Base-by-base conservation (phyloP, 1,140 invertebrate genomes). In the Neodiprion pinetum region DNA sequence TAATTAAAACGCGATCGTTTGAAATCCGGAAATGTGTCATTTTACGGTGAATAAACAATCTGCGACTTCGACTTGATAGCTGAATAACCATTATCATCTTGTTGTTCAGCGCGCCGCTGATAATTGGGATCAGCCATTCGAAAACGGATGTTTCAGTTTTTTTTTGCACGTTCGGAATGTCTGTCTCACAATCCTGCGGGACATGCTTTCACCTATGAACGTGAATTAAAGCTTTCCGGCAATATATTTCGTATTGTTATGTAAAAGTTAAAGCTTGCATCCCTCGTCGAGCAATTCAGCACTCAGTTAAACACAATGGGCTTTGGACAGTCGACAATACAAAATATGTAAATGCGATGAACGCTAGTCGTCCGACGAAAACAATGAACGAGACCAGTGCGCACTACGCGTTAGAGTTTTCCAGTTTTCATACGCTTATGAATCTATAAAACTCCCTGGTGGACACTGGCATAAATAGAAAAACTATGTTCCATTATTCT, bases 371-470 rank as follows among this genome's bases (percentile, higher is more conserved):
- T 74, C 76, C 78, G 81, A 81, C 81, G 85, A 86, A 87, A 86
- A 86, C 84, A 87, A 86, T 87, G 85, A 85, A 84, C 83, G 81
- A 78, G 82, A 82, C 74, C 80, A 80, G 80, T 85, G 28, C 28
- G 28, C 28, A 40, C 28, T 40, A 40, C 28, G 28, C 5, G 28
- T 40, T 5, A 40, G 28, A 40, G 53, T 61, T 4, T 83, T 83
- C 84, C 83, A 83, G 84, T 85, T 83, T 86, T 85, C 84, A 84
- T 83, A 84, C 83, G 81, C 82, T 83, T 82, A 85, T 82, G 77
- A 80, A 85, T 84, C 80, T 80, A 81, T 84, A 83, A 81, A 86
- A 86, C 84, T 86, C 83, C 81, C 82, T 75, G 75, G 69, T 23
- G 70, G 70, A 77, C 71, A 40, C 28, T 40, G 53, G 11, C 5